phyloP scores from a whole-genome alignment of 2,888 invertebrate genomes.

The Ormyrus labotus region DNA sequence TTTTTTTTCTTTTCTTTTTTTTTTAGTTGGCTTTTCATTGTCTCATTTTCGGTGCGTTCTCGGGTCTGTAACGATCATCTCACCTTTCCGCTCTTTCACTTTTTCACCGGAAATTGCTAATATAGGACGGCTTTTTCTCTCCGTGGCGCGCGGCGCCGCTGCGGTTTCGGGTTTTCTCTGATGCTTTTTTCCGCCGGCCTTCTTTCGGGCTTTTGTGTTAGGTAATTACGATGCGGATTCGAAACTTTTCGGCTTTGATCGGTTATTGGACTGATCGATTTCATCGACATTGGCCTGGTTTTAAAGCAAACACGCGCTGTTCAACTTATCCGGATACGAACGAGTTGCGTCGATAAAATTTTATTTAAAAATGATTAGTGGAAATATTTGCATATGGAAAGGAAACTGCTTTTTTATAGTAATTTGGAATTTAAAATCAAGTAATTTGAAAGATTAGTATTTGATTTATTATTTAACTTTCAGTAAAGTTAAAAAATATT shows the following conservation, averaged over 20 bases:
- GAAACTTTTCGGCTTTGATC: slow-evolving; percentile 3
- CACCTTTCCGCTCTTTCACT: slow-evolving; percentile 56
- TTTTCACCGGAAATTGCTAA: slow-evolving; percentile 55
- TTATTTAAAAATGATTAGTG: too few relatives aligned
- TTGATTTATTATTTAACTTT: too few relatives aligned
- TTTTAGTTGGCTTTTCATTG: slow-evolving; percentile 52
- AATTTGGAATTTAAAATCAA: too few relatives aligned
- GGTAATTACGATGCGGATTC: slow-evolving; percentile 33
- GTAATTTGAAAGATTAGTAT: too few relatives aligned
- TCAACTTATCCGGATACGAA: too few relatives aligned
- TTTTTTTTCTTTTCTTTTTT: slow-evolving; percentile 11
- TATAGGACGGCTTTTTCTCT: slow-evolving; percentile 42
- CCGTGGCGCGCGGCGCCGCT: neutral
- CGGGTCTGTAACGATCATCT: slow-evolving; percentile 51
- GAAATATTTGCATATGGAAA: too few relatives aligned
- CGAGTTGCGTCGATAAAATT: too few relatives aligned
- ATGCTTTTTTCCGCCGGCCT: neutral
- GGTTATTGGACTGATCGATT: neutral
- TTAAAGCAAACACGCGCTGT: too few relatives aligned
- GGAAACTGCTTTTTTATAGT: too few relatives aligned
- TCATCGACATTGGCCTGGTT: neutral
- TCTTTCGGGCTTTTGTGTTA: neutral
- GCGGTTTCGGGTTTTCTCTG: slow-evolving; percentile 47
- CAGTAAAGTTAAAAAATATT: too few relatives aligned
- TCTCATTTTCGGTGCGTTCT: slow-evolving; percentile 31